These are phyloP conservation scores for Apostichopus parvimensis DNA, from an alignment of 35 echinoderm and acorn worm species.

Conservation along the genomic window DNA sequence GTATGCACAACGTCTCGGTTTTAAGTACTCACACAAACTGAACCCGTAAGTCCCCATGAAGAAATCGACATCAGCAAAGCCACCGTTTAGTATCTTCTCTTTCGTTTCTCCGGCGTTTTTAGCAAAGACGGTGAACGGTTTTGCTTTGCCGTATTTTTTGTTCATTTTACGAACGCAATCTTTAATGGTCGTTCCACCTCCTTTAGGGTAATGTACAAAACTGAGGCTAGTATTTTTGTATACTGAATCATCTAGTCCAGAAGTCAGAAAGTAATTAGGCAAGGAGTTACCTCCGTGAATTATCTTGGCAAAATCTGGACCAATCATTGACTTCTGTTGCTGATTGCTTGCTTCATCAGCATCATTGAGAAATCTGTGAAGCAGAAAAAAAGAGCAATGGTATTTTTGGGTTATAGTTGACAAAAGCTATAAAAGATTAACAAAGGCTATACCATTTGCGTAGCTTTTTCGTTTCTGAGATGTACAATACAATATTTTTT, in stretches of 20 bases:
- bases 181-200: conserved; percentile 26
- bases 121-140: not conserved
- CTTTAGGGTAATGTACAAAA: conserved; percentile 33
- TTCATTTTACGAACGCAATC: not conserved
- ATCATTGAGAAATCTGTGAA: not conserved
- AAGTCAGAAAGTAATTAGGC: conserved; percentile 11
- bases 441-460: too few species aligned
- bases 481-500: too few species aligned
- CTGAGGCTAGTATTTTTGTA: not conserved
- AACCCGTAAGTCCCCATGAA: conserved; percentile 36
- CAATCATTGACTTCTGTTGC: too few species aligned
- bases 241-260: not conserved
- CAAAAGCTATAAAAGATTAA: too few species aligned
- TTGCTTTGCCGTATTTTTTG: not conserved
- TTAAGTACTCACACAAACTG: not conserved
- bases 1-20: conserved; percentile 5
- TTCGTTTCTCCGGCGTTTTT: not conserved
- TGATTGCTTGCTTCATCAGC: not conserved
- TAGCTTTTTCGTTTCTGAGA: too few species aligned
- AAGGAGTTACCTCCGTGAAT: not conserved
- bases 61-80: not conserved
- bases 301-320: not conserved
- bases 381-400: not conserved
- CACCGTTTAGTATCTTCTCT: not conserved
- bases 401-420: too few species aligned